phyloP scores from a whole-genome alignment of 2,113 vertebrate species.

The Erythrolamprus reginae region DNA sequence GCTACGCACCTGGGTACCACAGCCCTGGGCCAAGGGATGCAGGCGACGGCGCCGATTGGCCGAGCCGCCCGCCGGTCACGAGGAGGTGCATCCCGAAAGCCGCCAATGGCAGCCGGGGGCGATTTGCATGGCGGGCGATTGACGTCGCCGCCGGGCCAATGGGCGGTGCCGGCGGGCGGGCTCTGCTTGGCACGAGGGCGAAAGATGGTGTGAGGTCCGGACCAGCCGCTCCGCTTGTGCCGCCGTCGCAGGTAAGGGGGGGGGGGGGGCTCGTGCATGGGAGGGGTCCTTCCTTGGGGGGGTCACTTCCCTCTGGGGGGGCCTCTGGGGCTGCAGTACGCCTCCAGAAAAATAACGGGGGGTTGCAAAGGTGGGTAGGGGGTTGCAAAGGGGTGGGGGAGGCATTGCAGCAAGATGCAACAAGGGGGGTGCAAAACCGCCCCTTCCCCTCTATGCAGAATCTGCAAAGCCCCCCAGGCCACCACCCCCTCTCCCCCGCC shows the following conservation, averaged over 20 bases:
- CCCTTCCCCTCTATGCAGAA: not conserved
- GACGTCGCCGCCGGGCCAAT: not conserved
- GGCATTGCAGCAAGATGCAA: not conserved
- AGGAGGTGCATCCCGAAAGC: not conserved
- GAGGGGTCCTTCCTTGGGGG: not conserved
- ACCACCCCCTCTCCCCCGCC: not conserved
- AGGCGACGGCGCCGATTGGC: not conserved
- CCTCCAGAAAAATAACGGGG: not conserved
- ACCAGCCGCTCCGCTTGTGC: not conserved
- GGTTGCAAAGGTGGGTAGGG: not conserved
- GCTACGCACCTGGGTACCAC: not conserved
- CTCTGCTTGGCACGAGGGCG: not conserved
- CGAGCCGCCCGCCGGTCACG: not conserved
- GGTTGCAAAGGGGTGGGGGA: not conserved
- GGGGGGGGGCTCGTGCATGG: no score
- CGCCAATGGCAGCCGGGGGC: not conserved
- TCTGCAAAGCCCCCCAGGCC: not conserved
- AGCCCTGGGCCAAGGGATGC: not conserved
- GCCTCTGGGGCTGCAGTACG: no score
- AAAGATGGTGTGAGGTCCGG: not conserved
- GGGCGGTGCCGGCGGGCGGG: not conserved
- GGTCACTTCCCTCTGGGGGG: not conserved
- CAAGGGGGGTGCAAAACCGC: not conserved
- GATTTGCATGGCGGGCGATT: not conserved
- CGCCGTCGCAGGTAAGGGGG: not conserved